Evolutionary conservation across 2,113 vertebrate species (phyloP), one percentile per base, ranked within the genome.

Genomic region (Podarcis muralis): DNA sequence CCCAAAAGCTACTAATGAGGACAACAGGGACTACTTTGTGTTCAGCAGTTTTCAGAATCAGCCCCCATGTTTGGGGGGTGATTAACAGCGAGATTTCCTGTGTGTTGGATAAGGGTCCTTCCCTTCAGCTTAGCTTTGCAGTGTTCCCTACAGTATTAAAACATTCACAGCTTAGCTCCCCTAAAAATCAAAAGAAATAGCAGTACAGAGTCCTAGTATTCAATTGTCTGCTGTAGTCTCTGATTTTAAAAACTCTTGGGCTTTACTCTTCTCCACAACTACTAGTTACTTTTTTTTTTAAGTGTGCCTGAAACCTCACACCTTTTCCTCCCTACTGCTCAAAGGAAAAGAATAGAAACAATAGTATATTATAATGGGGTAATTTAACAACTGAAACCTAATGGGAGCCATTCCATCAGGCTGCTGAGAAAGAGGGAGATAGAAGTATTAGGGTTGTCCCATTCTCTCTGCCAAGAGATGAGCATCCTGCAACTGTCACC

Each of bases 21-120:
- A 72, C 87, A 91, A 86, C 88, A 88, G 92, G 87, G 90, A 91
- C 87, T 93, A 84, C 90, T 93, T 93, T 91, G 83, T 86, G 90
- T 88, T 93, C 76, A 93, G 89, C 79, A 87, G 78, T 94, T 95
- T 93, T 88, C 85, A 92, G 86, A 93, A 92, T 92, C 80, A 90
- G 87, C 78, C 90, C 80, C 75, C 88, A 68, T 86, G 53, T 71
- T 90, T 89, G 76, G 16, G 9, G 48, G 86, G 85, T 93, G 91
- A 93, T 91, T 0, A 27, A 87, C 81, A 93, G 87, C 91, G 88
- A 89, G 89, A 81, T 93, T 95, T 94, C 89, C 81, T 30, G 37
- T 87, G 83, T 84, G 84, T 40, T 0, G 6, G 86, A 88, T 91
- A 94, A 92, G 88, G 57, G 66, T 74, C 27, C 53, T 62, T 87